phyloP scores from a whole-genome alignment of 2,888 invertebrate genomes.

The Melanotus villosus region DNA sequence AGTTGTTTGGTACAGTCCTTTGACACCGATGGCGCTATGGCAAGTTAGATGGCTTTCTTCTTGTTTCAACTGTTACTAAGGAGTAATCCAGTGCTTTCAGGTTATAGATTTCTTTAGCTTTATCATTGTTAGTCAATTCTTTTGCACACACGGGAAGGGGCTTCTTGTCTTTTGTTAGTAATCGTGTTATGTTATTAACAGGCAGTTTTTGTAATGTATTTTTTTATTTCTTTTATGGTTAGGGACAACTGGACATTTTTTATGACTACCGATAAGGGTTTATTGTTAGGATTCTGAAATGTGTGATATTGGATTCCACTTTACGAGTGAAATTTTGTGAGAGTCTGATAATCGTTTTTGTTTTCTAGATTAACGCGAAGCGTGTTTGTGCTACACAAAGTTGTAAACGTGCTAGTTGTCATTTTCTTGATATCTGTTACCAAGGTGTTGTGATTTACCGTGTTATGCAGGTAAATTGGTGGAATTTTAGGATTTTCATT shows the following conservation, averaged over 20 bases:
- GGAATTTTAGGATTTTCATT: background rate
- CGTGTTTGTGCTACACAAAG: background rate
- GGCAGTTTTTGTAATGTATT: background rate
- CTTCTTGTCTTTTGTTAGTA: constrained; percentile 10
- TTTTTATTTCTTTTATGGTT: background rate
- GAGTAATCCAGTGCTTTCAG: background rate
- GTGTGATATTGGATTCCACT: background rate
- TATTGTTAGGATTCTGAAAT: background rate
- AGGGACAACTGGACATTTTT: background rate
- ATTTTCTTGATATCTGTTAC: background rate
- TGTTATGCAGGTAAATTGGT: background rate
- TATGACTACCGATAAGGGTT: constrained; percentile 9
- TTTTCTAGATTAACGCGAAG: background rate
- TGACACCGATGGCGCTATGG: constrained; percentile 13
- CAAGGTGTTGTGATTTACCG: background rate
- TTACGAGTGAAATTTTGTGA: background rate
- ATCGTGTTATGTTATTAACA: constrained; percentile 11
- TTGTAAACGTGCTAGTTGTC: background rate
- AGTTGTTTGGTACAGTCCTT: constrained; percentile 7
- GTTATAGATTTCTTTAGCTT: constrained; percentile 8
- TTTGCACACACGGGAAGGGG: constrained; percentile 21
- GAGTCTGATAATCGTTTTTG: background rate
- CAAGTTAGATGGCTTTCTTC: background rate
- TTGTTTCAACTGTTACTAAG: constrained; percentile 18
- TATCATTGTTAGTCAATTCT: background rate